These are phyloP conservation scores for Celastrina argiolus DNA, from an alignment of 2,888 invertebrate species.

Conservation along the genomic window DNA sequence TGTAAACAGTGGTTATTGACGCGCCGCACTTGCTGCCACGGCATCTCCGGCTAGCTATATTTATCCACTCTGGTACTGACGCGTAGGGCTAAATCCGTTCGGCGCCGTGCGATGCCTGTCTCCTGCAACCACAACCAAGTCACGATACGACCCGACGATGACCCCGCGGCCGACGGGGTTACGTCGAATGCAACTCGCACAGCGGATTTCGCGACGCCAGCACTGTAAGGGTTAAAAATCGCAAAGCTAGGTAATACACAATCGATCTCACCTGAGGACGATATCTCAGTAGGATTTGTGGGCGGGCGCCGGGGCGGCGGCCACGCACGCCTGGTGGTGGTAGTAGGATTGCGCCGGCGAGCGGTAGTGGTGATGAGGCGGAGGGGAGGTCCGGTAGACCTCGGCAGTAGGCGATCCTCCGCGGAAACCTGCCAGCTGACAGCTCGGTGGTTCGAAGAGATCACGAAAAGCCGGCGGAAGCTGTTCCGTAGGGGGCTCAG, in stretches of 20 bases:
- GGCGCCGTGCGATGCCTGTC: slow-evolving; percentile 69
- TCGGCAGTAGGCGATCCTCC: slow-evolving; percentile 65
- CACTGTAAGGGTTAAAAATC: slow-evolving; percentile 40
- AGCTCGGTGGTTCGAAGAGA: slow-evolving; percentile 71
- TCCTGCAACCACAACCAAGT: slow-evolving; percentile 76
- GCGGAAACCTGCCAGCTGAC: slow-evolving; percentile 73
- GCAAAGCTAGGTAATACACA: slow-evolving; percentile 45
- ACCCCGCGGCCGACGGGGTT: slow-evolving; percentile 46
- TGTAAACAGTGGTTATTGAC: slow-evolving; percentile 75
- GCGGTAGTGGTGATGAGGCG: slow-evolving; percentile 70
- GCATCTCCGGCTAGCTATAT: slow-evolving; percentile 72
- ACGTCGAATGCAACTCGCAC: slow-evolving; percentile 47
- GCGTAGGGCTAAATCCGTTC: slow-evolving; percentile 71
- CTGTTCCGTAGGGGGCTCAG: slow-evolving; percentile 68
- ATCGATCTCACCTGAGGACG: slow-evolving; percentile 56
- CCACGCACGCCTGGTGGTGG: slow-evolving; percentile 80
- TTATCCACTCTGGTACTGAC: slow-evolving; percentile 72
- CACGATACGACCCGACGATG: slow-evolving; percentile 57
- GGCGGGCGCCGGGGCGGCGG: slow-evolving; percentile 66
- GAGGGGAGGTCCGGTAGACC: slow-evolving; percentile 63
- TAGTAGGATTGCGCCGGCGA: slow-evolving; percentile 70
- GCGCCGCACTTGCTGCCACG: slow-evolving; percentile 70
- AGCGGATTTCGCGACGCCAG: slow-evolving; percentile 56
- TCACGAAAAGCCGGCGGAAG: slow-evolving; percentile 68
- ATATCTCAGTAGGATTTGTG: slow-evolving; percentile 73